Conservation (phyloP, 1,140 invertebrate species). For the Megalopta genalis region DNA sequence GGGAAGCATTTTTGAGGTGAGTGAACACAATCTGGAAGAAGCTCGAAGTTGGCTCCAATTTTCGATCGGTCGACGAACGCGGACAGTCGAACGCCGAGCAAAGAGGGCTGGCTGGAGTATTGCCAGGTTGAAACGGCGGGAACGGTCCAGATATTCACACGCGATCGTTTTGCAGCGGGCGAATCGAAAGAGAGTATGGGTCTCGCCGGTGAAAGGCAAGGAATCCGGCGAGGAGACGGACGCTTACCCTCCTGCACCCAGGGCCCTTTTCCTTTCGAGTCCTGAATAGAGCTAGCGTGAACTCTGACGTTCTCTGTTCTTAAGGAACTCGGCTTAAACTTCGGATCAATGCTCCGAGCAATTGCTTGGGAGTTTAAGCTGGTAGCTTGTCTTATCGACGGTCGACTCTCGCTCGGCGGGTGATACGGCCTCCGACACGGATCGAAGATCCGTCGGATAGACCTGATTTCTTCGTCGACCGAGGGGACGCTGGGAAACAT, state of each 20-base stretch:
- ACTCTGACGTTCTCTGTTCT: slow-evolving; percentile 47
- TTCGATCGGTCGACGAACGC: slow-evolving; percentile 43
- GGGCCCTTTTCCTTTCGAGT: slow-evolving; percentile 29
- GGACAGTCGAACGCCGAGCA: slow-evolving; percentile 22
- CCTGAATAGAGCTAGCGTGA: slow-evolving; percentile 54
- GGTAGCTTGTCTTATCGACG: slow-evolving; percentile 56
- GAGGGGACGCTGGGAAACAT: no score
- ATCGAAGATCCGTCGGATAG: neutral
- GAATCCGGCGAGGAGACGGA: neutral
- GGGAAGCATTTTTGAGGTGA: slow-evolving; percentile 24
- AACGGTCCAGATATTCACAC: slow-evolving; percentile 63
- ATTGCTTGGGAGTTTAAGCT: slow-evolving; percentile 57
- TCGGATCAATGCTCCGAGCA: slow-evolving; percentile 60
- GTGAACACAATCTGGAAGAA: slow-evolving; percentile 52
- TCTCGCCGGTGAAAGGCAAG: neutral
- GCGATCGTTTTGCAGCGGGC: slow-evolving; percentile 55
- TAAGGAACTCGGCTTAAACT: slow-evolving; percentile 59
- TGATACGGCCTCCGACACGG: slow-evolving; percentile 25
- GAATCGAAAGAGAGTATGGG: neutral
- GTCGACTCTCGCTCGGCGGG: slow-evolving; percentile 52
- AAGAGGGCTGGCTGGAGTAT: slow-evolving; percentile 54
- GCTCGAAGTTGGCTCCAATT: slow-evolving; percentile 55
- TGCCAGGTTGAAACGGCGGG: slow-evolving; percentile 55
- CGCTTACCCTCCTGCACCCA: neutral
- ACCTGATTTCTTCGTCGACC: neutral